Conservation (phyloP, 35 echinoderm and acorn worm genomes). For the Amphiura filiformis region DNA sequence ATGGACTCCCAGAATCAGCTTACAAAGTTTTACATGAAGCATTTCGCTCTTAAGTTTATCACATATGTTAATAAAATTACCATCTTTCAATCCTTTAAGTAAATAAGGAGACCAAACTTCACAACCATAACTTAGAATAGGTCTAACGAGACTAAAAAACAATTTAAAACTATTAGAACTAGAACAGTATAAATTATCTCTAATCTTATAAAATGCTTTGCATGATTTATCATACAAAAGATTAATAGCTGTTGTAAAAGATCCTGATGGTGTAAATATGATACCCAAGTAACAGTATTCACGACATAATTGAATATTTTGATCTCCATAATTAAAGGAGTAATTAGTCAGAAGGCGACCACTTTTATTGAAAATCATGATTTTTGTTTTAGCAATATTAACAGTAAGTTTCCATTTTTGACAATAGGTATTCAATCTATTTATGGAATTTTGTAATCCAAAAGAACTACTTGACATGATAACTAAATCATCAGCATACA, state of each 20-base stretch:
- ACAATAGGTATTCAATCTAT: not conserved
- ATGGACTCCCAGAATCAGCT: not conserved
- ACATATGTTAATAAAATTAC: not conserved
- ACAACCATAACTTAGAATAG: not conserved
- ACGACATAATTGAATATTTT: not conserved
- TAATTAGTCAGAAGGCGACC: not conserved
- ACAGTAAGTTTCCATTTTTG: not conserved
- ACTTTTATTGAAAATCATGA: constrained; percentile 7
- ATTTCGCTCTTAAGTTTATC: not conserved
- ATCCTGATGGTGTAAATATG: not conserved
- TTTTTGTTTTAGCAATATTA: not conserved
- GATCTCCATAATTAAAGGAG: not conserved
- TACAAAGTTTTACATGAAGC: not conserved
- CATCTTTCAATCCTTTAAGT: not conserved
- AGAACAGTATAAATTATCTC: not conserved
- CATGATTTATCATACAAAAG: not conserved
- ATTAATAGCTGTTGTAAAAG: not conserved
- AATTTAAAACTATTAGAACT: not conserved
- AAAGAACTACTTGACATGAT: not conserved
- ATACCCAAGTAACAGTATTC: not conserved
- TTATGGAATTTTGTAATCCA: not conserved
- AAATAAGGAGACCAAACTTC: not conserved
- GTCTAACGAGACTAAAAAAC: not conserved
- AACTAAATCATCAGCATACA: constrained; percentile 42
- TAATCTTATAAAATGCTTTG: not conserved